Evolutionary conservation across 2,113 vertebrate species (phyloP).

Genomic region (Oreotragus oreotragus): DNA sequence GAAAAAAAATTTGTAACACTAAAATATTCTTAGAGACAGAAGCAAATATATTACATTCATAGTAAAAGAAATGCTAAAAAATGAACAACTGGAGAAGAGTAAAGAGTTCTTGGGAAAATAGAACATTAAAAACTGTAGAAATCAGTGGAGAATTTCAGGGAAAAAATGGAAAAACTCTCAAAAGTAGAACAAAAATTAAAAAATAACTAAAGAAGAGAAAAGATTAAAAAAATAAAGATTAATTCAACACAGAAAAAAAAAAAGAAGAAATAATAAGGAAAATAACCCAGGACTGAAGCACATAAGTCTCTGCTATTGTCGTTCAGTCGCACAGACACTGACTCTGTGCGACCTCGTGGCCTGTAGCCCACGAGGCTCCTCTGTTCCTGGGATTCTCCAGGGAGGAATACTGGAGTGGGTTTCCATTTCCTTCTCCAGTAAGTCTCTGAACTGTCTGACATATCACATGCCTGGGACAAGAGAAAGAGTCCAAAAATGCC

Average conservation of each 20-base stretch:
- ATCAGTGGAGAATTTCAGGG: neutral
- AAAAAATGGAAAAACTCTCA: neutral
- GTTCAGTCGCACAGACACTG: neutral
- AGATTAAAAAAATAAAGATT: neutral
- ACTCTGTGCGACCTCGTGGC: fast-evolving
- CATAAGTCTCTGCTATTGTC: fast-evolving
- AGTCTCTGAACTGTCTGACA: neutral
- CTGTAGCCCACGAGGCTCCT: neutral
- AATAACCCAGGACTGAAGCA: neutral
- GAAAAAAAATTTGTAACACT: neutral
- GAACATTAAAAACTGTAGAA: neutral
- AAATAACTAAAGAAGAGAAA: neutral
- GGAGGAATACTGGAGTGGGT: neutral
- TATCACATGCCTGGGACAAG: no score
- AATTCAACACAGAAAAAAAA: neutral
- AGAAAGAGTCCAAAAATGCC: neutral
- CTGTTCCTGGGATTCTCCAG: neutral
- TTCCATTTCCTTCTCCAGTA: neutral
- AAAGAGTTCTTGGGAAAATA: neutral
- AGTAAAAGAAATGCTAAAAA: neutral
- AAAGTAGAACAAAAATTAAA: neutral
- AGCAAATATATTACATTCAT: neutral
- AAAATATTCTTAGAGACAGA: neutral
- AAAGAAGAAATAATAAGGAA: neutral
- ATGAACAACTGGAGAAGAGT: neutral